Conservation (phyloP, 2,797 vertebrate species). For the Lagocephalus sceleratus region DNA sequence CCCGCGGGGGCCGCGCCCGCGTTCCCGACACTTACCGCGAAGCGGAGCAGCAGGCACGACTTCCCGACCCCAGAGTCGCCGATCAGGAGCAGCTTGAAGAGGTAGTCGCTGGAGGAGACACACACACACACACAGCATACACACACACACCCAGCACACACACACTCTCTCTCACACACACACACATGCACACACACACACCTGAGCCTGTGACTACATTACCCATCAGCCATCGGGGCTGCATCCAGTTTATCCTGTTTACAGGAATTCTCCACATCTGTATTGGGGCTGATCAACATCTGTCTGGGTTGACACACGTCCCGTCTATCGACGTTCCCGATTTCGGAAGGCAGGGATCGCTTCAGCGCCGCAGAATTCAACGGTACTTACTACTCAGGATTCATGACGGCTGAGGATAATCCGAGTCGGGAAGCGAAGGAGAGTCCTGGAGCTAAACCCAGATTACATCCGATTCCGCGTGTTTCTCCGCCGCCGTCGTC, state of each 20-base stretch:
- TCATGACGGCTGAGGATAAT: constrained; percentile 56
- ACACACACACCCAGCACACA: no score
- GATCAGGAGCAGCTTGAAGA: constrained; percentile 82
- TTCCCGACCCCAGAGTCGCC: constrained; percentile 83
- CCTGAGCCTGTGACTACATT: constrained; percentile 13
- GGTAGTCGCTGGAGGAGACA: constrained; percentile 70
- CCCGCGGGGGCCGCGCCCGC: no score
- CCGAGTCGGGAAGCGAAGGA: no score
- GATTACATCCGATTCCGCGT: no score
- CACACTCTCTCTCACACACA: no score
- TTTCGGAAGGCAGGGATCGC: neutral
- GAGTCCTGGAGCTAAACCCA: no score
- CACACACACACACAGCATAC: neutral
- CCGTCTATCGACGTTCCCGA: neutral
- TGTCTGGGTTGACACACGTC: neutral
- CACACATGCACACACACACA: no score
- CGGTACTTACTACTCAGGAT: constrained; percentile 81
- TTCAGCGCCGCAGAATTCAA: neutral
- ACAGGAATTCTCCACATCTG: neutral
- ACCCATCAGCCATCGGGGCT: constrained; percentile 30
- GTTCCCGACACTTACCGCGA: neutral
- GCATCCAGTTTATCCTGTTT: neutral
- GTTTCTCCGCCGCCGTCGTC: no score
- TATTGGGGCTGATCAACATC: neutral
- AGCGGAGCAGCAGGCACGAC: constrained; percentile 72